Evolutionary conservation across 1,140 invertebrate species (phyloP), one percentile per base, ranked within the genome.

Genomic region (Heliconius melpomene): DNA sequence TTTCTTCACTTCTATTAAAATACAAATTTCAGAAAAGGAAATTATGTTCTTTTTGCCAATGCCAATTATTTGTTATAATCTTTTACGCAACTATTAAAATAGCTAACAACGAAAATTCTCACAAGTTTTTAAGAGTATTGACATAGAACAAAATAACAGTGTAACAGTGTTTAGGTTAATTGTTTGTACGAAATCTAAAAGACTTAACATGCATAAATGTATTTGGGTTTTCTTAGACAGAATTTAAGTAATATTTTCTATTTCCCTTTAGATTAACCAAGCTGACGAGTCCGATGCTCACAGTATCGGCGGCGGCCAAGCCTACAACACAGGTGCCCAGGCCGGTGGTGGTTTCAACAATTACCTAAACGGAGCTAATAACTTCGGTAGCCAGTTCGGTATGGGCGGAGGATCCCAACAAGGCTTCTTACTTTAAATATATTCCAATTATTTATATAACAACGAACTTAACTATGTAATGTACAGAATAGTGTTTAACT

Each of bases 321-420:
- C 36, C 36, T 72, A 74, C 76, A 75, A 78, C 73, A 70, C 40
- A 0, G 82, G 78, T 9, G 46, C 46, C 0, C 40, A 75, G 1
- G 20, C 75, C 29, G 32, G 70, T 8, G 36, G 38, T 66, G 72
- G 32, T n/a, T 78, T 52, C 78, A 76, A 75, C 11, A n/a, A 40
- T 16, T 72, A 75, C 74, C 3, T 70, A 18, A 75, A 72, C 52
- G 79, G 74, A 9, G 60, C 46, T 20, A n/a, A 23, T 18, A 54
- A 40, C 29, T 23, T 20, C 60, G 74, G 50, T 13, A 80, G 36
- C 46, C 20, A 72, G 7, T 75, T 57, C 74, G 50, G 73, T 26
- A 11, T 8, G 32, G 77, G 77, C n/a, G 72, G 40, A 26, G 60
- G 11, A 26, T 66, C 60, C 5, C 60, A 66, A 66, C 60, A 66